Evolutionary conservation across 1,140 invertebrate genomes (phyloP).

Genomic region (Monomorium pharaonis): DNA sequence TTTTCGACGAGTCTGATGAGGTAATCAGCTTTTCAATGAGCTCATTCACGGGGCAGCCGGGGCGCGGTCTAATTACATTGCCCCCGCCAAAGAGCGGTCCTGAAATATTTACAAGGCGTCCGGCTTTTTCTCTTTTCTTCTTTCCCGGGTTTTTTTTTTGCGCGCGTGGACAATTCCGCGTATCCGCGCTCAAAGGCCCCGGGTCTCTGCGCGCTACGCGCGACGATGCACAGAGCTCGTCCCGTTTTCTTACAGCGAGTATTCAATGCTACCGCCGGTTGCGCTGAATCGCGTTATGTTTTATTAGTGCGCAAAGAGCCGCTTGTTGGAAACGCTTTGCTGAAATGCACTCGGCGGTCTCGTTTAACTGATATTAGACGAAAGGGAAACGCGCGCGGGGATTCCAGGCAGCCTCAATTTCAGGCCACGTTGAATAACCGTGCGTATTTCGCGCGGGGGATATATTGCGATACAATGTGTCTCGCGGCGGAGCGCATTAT

Average conservation of each 20-base stretch:
- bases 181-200: conserved; percentile 1
- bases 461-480: not conserved
- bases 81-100: not conserved
- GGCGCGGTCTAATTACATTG: conserved; percentile 13
- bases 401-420: not conserved
- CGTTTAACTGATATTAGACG: conserved; percentile 33
- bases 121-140: not conserved
- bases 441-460: too few relatives aligned
- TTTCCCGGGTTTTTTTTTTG: too few relatives aligned
- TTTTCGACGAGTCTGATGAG: not conserved
- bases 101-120: conserved; percentile 17
- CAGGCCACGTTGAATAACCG: not conserved
- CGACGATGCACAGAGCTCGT: not conserved
- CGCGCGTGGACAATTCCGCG: conserved; percentile 2
- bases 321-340: conserved; percentile 6
- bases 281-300: conserved; percentile 25
- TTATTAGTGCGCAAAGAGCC: conserved; percentile 39
- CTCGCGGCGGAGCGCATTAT: not conserved
- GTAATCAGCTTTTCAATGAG: conserved; percentile 8
- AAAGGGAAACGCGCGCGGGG: conserved; percentile 4
- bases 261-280: not conserved
- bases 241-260: conserved; percentile 23
- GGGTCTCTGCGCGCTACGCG: too few relatives aligned
- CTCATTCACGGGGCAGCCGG: not conserved
- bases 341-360: conserved; percentile 26